Base-by-base conservation (phyloP, 2,888 invertebrate genomes). In the Orthosia cruda region DNA sequence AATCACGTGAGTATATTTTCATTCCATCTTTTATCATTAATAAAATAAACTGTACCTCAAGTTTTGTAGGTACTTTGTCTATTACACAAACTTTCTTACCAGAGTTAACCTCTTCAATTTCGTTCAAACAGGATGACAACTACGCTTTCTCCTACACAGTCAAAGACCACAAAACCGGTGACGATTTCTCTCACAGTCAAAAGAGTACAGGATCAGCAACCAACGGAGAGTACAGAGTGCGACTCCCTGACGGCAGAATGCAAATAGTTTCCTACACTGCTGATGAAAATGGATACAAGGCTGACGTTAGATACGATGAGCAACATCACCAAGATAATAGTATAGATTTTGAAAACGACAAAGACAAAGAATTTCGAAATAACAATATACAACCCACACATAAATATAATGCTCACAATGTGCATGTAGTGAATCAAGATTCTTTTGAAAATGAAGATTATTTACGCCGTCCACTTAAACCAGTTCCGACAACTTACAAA, bases 81-180 rank as follows among this genome's bases (percentile, higher is more conserved):
- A 40, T 3, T 40, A 9, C 40, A 40, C 16, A 2, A 45, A 49
- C 16, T 12, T 5, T 12, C 16, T 68, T 40, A 7, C 12, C 9
- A 32, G n/a, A 71, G 26, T 12, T n/a, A 4, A 23, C 16, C 23
- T 47, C 50, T 3, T 11, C 0, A 49, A 77, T 64, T 64, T 69
- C 88, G 86, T 52, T 65, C 32, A 0, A 7, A 32, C 94, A 97
- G 97, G 93, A 91, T n/a, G 94, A 95, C 73, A 95, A 97, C 90
- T 98, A 98, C 94, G 97, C 97, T 0, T 98, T 98, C 90, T 97
- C 97, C 0, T 98, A 98, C 91, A 96, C 96, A 62, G 98, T 98
- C 4, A 97, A 97, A 81, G 97, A 97, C 88, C 95, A 96, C 23
- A 93, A 97, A 76, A 97, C 97, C 0, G 98, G 98, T 0, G 97